These are phyloP conservation scores for Clarias macrocephalus DNA, from an alignment of 2,113 vertebrate species.

Conservation along the genomic window DNA sequence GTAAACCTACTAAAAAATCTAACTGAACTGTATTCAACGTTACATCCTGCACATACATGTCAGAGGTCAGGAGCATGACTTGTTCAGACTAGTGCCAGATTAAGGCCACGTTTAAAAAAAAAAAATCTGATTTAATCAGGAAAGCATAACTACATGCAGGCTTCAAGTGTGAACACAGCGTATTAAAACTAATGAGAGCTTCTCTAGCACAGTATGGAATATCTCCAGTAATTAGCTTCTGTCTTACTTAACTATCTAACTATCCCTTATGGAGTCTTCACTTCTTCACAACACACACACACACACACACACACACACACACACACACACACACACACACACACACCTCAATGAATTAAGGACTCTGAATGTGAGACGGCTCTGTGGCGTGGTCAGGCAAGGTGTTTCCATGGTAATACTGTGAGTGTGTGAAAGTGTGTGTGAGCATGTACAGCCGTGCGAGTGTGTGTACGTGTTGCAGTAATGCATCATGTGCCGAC, in stretches of 20 bases:
- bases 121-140: background rate
- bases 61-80: background rate
- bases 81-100: background rate
- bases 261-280: constrained; percentile 30
- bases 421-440: constrained; percentile 15
- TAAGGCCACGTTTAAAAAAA: background rate
- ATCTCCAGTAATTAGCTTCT: constrained; percentile 44
- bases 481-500: constrained; percentile 40
- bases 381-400: constrained; percentile 43
- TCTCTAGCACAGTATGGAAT: constrained; percentile 33
- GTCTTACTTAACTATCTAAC: constrained; percentile 42
- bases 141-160: background rate
- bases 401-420: constrained; percentile 56
- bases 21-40: background rate
- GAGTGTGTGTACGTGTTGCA: constrained; percentile 37
- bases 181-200: background rate
- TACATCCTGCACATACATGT: background rate
- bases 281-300: background rate
- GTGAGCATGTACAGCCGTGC: background rate
- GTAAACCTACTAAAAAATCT: background rate
- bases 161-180: background rate
- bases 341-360: background rate
- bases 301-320: constrained; percentile 17
- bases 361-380: background rate
- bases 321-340: constrained; percentile 30